phyloP scores from a whole-genome alignment of 2,113 vertebrate species.

The Climacteris rufus region DNA sequence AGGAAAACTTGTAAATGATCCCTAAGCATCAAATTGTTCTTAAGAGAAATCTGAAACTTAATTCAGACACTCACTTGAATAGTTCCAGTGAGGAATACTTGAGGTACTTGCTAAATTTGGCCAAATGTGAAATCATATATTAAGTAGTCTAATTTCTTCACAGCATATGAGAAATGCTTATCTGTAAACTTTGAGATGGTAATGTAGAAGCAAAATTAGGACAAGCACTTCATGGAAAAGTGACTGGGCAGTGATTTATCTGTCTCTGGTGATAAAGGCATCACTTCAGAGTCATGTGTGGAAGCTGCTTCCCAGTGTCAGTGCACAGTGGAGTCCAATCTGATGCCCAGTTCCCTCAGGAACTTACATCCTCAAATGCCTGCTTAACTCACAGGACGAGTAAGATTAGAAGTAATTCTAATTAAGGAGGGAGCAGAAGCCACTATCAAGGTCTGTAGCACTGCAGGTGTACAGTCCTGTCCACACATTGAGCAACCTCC shows the following conservation, averaged over 20 bases:
- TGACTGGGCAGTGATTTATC: neutral
- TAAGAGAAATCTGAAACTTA: neutral
- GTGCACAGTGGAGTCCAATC: neutral
- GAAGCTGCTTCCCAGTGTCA: neutral
- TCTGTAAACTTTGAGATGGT: neutral
- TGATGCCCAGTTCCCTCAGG: neutral
- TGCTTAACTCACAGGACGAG: too few species aligned
- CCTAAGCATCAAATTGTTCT: neutral
- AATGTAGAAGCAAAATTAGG: neutral
- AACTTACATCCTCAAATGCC: too few species aligned
- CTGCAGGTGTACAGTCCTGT: too few species aligned
- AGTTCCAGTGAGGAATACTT: neutral
- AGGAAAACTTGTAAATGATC: constrained; percentile 7
- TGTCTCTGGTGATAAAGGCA: neutral
- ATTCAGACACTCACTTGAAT: neutral
- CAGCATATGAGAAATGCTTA: neutral
- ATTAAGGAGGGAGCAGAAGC: too few species aligned
- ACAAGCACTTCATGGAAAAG: neutral
- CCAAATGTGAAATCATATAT: neutral
- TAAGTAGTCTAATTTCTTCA: neutral
- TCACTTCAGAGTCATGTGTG: neutral
- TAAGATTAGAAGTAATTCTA: too few species aligned
- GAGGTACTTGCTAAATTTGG: neutral
- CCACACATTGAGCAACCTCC: too few species aligned
- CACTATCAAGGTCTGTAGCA: too few species aligned